Evolutionary conservation across 2,797 vertebrate genomes (phyloP).

Genomic region (Coendou prehensilis): DNA sequence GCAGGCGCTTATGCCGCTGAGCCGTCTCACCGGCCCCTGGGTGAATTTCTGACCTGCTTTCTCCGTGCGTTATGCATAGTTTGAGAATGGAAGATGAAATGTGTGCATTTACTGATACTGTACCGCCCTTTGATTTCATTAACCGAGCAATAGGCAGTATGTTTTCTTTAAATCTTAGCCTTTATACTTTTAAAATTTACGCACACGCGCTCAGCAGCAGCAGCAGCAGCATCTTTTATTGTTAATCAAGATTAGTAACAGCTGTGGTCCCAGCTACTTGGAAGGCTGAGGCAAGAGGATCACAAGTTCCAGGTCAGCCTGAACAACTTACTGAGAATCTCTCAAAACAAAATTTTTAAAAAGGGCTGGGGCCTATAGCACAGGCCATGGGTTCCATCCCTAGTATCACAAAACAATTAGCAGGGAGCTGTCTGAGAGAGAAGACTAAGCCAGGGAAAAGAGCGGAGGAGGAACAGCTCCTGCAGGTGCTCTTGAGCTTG

Average conservation of each 20-base stretch:
- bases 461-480: background rate
- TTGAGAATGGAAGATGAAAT: background rate
- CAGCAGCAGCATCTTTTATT: too few species aligned
- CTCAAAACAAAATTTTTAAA: background rate
- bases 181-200: background rate
- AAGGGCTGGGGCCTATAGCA: background rate
- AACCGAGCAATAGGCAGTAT: background rate
- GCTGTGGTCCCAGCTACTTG: background rate
- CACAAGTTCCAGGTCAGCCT: background rate
- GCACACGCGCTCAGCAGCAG: background rate
- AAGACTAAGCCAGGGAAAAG: too few species aligned
- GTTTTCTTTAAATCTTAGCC: conserved; percentile 42
- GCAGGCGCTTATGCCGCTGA: too few species aligned
- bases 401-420: background rate
- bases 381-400: background rate
- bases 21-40: background rate
- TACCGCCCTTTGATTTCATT: background rate
- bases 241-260: background rate
- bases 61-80: background rate
- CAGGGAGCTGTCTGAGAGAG: background rate
- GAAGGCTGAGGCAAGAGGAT: background rate
- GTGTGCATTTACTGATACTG: background rate
- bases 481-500: background rate
- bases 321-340: background rate
- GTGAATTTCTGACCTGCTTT: background rate